phyloP scores from a whole-genome alignment of 2,888 invertebrate genomes.

The Eupeodes luniger region DNA sequence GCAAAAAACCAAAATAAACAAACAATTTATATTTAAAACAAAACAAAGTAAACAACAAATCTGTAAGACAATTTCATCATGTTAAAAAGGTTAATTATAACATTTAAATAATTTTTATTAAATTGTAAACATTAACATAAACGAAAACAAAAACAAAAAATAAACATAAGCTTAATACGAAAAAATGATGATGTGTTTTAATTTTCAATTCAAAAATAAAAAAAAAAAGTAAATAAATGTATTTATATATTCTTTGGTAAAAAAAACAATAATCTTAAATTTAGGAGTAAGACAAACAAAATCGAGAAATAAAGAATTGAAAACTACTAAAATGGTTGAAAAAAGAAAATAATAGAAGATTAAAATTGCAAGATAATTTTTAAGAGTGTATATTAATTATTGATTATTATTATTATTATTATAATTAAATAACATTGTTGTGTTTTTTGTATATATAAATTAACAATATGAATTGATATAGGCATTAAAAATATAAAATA shows the following conservation, averaged over 20 bases:
- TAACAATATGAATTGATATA: constrained; percentile 43
- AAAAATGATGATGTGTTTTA: constrained; percentile 7
- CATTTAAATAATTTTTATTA: constrained; percentile 53
- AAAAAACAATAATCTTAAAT: not conserved
- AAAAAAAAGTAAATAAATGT: constrained; percentile 5
- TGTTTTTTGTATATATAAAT: constrained; percentile 63
- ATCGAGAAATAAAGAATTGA: constrained; percentile 27
- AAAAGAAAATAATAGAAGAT: constrained; percentile 42
- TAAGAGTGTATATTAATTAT: constrained; percentile 50
- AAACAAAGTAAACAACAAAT: constrained; percentile 41
- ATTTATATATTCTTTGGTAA: constrained; percentile 39
- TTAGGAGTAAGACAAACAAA: constrained; percentile 6
- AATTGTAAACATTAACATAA: constrained; percentile 52
- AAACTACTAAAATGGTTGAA: constrained; percentile 31
- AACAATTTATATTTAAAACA: constrained; percentile 36
- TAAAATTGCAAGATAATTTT: constrained; percentile 47
- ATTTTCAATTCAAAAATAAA: constrained; percentile 30
- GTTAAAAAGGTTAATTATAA: constrained; percentile 61
- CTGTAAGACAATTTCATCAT: constrained; percentile 69
- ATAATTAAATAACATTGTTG: constrained; percentile 52
- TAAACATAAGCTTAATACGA: constrained; percentile 50
- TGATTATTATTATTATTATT: constrained; percentile 52
- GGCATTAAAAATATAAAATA: constrained; percentile 9
- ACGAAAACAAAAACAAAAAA: constrained; percentile 21
- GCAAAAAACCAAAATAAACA: constrained; percentile 5